phyloP scores from a whole-genome alignment of 30 jellyfish, hydroid and myxozoan species.

The Aurelia aurita complex sp. Pacific region DNA sequence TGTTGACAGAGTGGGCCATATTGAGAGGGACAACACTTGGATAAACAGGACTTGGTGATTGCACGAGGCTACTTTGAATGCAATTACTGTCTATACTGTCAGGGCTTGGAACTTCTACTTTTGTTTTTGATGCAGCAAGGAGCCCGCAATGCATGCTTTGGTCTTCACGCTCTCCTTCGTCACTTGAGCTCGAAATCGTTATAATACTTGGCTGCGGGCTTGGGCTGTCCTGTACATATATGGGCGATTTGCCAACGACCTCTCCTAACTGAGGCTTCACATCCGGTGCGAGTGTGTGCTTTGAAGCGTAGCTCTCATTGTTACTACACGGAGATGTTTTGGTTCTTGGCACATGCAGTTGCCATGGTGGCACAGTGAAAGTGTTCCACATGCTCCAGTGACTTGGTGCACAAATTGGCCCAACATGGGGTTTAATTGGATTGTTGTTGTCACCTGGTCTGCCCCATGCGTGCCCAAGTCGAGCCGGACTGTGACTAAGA shows the following conservation, averaged over 20 bases:
- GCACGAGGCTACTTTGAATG: constrained; percentile 17
- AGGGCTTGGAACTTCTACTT: constrained; percentile 63
- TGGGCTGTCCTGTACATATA: constrained; percentile 87
- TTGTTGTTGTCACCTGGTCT: constrained; percentile 73
- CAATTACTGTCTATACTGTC: neutral
- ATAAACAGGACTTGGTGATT: constrained; percentile 60
- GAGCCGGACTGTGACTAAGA: constrained; percentile 69
- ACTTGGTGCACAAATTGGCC: constrained; percentile 66
- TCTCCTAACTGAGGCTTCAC: constrained; percentile 22
- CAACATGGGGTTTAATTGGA: constrained; percentile 46
- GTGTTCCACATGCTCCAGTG: constrained; percentile 91
- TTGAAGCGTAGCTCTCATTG: constrained; percentile 26
- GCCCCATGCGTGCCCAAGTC: constrained; percentile 64
- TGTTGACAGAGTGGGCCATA: constrained; percentile 36
- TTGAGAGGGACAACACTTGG: constrained; percentile 27
- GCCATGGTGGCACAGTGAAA: constrained; percentile 87
- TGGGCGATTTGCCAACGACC: constrained; percentile 63
- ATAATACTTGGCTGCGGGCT: constrained; percentile 85
- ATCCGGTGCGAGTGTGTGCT: constrained; percentile 4
- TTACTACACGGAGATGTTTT: constrained; percentile 52
- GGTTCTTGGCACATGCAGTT: constrained; percentile 71
- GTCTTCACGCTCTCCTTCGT: constrained; percentile 77
- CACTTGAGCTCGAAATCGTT: constrained; percentile 94
- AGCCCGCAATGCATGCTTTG: constrained; percentile 29
- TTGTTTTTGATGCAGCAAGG: constrained; percentile 34